A percentile compares a stretch with the other conserved stretches of the same genome.
Evolutionary conservation across 2,797 vertebrate genomes (phyloP).

Genomic region (Crocidura indochinensis): DNA sequence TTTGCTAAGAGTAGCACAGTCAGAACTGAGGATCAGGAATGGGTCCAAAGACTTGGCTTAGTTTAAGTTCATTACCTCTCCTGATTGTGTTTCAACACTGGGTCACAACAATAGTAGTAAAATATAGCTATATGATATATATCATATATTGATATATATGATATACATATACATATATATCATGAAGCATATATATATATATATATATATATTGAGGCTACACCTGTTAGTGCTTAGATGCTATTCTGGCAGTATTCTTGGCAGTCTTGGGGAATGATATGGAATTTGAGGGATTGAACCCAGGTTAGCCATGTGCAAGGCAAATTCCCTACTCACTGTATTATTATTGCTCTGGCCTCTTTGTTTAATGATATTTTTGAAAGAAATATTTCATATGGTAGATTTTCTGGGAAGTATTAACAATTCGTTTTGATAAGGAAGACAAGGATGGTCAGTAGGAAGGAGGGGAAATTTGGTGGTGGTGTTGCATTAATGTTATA

Average conservation of each 20-base stretch:
- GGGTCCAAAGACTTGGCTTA: background rate
- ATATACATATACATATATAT: no score
- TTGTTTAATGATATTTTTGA: background rate
- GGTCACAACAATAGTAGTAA: background rate
- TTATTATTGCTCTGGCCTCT: background rate
- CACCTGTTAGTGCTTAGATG: no score
- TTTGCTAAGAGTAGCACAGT: slow-evolving; percentile 6
- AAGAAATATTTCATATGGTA: background rate
- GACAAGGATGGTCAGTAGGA: background rate
- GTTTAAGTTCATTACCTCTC: slow-evolving; percentile 22
- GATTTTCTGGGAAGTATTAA: background rate
- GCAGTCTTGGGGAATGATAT: no score
- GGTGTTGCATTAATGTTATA: background rate
- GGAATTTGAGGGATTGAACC: no score
- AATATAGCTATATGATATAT: background rate
- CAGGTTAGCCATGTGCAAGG: no score
- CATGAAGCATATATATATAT: no score
- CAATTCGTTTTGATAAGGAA: slow-evolving; percentile 24
- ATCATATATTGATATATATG: no score
- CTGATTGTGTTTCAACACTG: background rate
- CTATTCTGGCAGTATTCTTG: no score
- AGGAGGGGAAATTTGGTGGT: background rate
- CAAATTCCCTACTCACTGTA: no score
- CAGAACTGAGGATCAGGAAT: background rate
- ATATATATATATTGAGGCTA: no score